Conservation (phyloP, 2,113 vertebrate species). For the Leptosomus discolor region DNA sequence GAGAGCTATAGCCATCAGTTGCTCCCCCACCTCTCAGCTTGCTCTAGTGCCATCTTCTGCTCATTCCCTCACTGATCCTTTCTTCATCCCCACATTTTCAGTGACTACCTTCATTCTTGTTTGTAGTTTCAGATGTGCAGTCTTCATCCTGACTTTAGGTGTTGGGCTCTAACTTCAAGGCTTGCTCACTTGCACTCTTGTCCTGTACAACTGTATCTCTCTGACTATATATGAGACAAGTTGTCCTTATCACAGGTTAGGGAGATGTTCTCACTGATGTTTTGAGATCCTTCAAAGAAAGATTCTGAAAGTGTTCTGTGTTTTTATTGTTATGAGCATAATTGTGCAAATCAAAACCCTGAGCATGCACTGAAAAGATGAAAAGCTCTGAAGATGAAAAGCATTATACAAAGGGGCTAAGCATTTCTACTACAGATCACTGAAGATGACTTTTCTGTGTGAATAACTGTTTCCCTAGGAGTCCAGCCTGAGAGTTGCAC, state of each 20-base stretch:
- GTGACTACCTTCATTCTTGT: neutral
- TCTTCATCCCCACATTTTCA: neutral
- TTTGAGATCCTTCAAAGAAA: neutral
- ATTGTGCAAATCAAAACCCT: neutral
- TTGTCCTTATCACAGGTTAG: neutral
- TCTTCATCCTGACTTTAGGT: neutral
- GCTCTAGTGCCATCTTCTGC: neutral
- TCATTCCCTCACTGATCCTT: neutral
- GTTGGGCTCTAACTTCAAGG: neutral
- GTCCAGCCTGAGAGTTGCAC: neutral
- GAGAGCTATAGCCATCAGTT: neutral
- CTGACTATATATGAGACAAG: neutral
- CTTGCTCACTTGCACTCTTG: neutral
- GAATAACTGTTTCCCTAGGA: neutral
- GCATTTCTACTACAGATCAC: neutral
- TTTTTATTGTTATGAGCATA: neutral
- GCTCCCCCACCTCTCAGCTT: neutral
- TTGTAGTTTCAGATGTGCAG: neutral
- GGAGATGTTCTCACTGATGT: neutral
- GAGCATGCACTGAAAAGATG: neutral
- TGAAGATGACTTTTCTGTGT: neutral
- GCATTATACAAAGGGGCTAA: neutral
- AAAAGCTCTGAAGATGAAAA: neutral
- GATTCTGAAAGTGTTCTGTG: neutral
- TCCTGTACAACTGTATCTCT: neutral